Percentiles rank a stretch among this genome's conserved stretches.
These are phyloP conservation scores for Apotomis turbidana DNA, from an alignment of 2,888 invertebrate species.

Conservation along the genomic window DNA sequence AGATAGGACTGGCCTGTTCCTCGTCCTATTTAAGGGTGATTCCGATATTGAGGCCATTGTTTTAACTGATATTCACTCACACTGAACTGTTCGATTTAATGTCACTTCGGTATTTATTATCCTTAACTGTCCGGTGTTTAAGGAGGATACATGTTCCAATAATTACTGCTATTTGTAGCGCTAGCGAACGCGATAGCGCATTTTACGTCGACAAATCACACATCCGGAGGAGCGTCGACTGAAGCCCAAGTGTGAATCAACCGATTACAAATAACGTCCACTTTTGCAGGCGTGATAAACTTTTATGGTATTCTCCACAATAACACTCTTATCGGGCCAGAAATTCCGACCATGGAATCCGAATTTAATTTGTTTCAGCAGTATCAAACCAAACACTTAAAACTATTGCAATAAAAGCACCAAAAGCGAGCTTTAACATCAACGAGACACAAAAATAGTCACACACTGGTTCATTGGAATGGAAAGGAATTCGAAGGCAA, in stretches of 20 bases:
- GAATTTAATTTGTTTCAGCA: conserved; percentile 22
- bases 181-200: conserved; percentile 76
- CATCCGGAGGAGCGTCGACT: conserved; percentile 75
- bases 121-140: conserved; percentile 51
- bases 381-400: neutral
- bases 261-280: conserved; percentile 63
- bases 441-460: conserved; percentile 58
- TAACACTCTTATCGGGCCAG: conserved; percentile 48
- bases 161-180: conserved; percentile 67
- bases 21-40: conserved; percentile 69
- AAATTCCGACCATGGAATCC: conserved; percentile 15
- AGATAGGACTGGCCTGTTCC: conserved; percentile 74
- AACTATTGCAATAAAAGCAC: conserved; percentile 41
- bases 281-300: conserved; percentile 66
- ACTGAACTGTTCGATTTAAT: conserved; percentile 17
- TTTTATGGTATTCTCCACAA: conserved; percentile 57
- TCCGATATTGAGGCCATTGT: conserved; percentile 74
- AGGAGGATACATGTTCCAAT: conserved; percentile 76
- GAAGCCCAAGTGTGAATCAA: conserved; percentile 73
- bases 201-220: conserved; percentile 82
- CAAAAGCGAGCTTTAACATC: conserved; percentile 51
- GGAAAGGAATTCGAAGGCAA: conserved; percentile 49
- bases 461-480: conserved; percentile 52
- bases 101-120: conserved; percentile 13
- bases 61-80: conserved; percentile 39